Percentiles rank a stretch among this genome's conserved stretches.
Conservation (phyloP, 2,888 invertebrate species). For the Xylota sylvarum region DNA sequence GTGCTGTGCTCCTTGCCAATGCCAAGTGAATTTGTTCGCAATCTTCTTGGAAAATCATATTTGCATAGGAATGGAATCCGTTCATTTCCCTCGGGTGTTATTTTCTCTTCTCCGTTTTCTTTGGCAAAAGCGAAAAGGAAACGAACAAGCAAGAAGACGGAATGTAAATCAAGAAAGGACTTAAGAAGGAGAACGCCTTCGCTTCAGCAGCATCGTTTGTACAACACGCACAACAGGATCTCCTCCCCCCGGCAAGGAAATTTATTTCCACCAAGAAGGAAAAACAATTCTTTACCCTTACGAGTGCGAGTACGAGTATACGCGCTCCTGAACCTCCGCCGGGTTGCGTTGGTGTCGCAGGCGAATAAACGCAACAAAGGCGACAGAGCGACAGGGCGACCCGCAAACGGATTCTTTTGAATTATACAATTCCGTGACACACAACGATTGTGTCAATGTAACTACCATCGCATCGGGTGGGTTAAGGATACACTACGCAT, state of each 20-base stretch:
- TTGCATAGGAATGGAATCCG: constrained; percentile 77
- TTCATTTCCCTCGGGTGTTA: constrained; percentile 76
- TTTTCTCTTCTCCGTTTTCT: constrained; percentile 70
- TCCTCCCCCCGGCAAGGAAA: constrained; percentile 30
- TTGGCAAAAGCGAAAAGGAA: constrained; percentile 29
- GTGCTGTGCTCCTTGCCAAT: constrained; percentile 33
- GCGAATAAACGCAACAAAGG: constrained; percentile 44
- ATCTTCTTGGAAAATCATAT: constrained; percentile 77
- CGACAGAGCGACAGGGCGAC: constrained; percentile 66
- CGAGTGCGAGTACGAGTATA: too few relatives aligned
- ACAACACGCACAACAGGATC: constrained; percentile 64
- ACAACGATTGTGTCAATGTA: constrained; percentile 72
- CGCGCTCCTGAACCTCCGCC: background rate
- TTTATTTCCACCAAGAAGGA: constrained; percentile 49
- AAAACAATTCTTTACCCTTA: constrained; percentile 35
- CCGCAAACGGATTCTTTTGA: constrained; percentile 73
- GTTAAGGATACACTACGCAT: constrained; percentile 55
- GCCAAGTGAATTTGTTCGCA: constrained; percentile 76
- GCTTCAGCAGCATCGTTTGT: constrained; percentile 59
- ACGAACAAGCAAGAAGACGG: constrained; percentile 28
- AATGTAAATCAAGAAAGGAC: constrained; percentile 72
- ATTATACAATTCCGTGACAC: constrained; percentile 71
- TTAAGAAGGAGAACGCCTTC: constrained; percentile 52
- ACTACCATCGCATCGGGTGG: constrained; percentile 51
- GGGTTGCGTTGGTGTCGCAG: constrained; percentile 4